phyloP scores from a whole-genome alignment of 1,140 invertebrate genomes.

The Nixonia krombeini region DNA sequence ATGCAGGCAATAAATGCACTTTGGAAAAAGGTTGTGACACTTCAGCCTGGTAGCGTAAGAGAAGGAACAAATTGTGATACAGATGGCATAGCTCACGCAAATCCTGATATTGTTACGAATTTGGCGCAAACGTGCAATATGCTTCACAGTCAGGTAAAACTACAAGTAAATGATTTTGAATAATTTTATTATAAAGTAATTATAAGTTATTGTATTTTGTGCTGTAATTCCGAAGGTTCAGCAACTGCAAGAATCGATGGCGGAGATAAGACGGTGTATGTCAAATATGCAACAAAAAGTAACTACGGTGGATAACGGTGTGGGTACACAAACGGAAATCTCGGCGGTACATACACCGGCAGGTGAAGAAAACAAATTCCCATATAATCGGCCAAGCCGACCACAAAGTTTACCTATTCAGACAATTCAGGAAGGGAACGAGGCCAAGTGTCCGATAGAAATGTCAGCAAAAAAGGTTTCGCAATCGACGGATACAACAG shows the following conservation, averaged over 20 bases:
- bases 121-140: conserved; percentile 74
- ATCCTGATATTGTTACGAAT: conserved; percentile 71
- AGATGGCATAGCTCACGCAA: too few relatives aligned
- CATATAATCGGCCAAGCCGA: conserved; percentile 56
- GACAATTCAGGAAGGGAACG: conserved; percentile 63
- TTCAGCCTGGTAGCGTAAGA: conserved; percentile 71
- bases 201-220: too few relatives aligned
- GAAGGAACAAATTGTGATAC: conserved; percentile 45
- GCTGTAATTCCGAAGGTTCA: conserved; percentile 76
- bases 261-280: conserved; percentile 80
- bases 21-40: conserved; percentile 88
- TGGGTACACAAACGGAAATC: conserved; percentile 84
- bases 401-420: conserved; percentile 65
- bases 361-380: conserved; percentile 65
- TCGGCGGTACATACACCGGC: conserved; percentile 80
- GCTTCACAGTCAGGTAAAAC: conserved; percentile 59
- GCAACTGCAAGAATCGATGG: conserved; percentile 82
- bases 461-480: conserved; percentile 61
- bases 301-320: conserved; percentile 70
- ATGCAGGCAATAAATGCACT: conserved; percentile 91
- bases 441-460: conserved; percentile 61
- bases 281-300: conserved; percentile 71
- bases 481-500: conserved; percentile 64
- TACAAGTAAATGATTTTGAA: background rate
- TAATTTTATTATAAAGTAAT: too few relatives aligned